Evolutionary conservation across 2,113 vertebrate species (phyloP), one percentile per base, ranked within the genome.

Genomic region (Cygnus buccinator): DNA sequence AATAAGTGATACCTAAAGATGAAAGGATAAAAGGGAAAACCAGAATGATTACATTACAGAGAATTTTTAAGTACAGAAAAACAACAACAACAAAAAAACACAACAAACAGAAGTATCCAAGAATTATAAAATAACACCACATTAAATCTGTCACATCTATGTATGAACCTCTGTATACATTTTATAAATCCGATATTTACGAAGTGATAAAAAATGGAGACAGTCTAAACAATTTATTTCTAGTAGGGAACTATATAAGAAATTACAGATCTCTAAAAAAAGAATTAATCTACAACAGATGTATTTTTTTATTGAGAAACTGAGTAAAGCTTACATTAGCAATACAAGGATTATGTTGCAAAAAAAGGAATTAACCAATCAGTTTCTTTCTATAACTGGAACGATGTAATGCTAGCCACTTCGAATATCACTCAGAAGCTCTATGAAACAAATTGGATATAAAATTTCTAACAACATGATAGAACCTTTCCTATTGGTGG

Each of bases 171-270:
- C 57, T 57, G 46, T 73, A 52, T 35, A 37, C 33, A 63, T 57
- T 94, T 88, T 93, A 82, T 67, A 91, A 94, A 93, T 91, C 46
- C 96, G 86, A 75, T 86, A 96, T 93, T 93, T 94, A 68, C 70
- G 61, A 83, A 94, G 75, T 22, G 71, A 80, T 80, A 61, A 92
- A 86, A 93, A 73, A 57, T 65, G 50, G 59, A 93, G 68, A 68
- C 29, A 70, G 71, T 23, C 61, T 75, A 65, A 90, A 59, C 43
- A 84, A 92, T 81, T 77, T 84, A 67, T 90, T 89, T 78, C 46
- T 58, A 26, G 78, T 50, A 67, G 31, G 12, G 28, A 21, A 82
- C 65, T 59, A 82, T 17, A 87, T 55, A 35, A 65, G 43, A 90
- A 88, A 76, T 90, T 29, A 70, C 35, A 91, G 67, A 26, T n/a